A percentile compares a stretch with the other conserved stretches of the same genome.
Conservation (phyloP, 2,113 vertebrate species). For the Labrus mixtus region DNA sequence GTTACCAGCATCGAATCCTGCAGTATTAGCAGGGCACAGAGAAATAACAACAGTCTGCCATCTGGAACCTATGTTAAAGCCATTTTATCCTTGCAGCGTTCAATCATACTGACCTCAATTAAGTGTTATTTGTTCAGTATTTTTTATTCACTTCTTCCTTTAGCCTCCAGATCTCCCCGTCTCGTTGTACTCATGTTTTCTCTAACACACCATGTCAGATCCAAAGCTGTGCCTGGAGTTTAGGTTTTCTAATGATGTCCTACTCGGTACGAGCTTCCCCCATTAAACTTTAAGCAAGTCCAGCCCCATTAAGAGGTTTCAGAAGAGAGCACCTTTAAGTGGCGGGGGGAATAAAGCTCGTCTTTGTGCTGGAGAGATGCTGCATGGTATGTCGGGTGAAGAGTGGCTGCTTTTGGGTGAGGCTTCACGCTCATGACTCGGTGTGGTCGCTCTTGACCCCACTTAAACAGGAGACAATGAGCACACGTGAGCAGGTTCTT, state of each 20-base stretch:
- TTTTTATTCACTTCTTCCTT: constrained; percentile 69
- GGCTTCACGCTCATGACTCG: constrained; percentile 60
- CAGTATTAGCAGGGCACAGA: constrained; percentile 81
- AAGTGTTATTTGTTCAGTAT: constrained; percentile 82
- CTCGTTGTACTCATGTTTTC: constrained; percentile 21
- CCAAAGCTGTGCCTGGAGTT: constrained; percentile 28
- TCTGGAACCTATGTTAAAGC: constrained; percentile 82
- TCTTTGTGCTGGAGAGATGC: constrained; percentile 71
- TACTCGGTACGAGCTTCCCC: constrained; percentile 37
- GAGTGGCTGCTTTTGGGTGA: constrained; percentile 63
- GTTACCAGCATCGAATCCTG: constrained; percentile 86
- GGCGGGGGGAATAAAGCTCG: constrained; percentile 64
- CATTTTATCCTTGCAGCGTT: constrained; percentile 67
- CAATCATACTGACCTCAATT: constrained; percentile 82
- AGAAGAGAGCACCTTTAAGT: constrained; percentile 67
- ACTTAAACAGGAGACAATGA: constrained; percentile 78
- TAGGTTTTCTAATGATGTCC: constrained; percentile 31
- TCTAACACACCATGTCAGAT: constrained; percentile 42
- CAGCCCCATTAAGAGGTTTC: constrained; percentile 67
- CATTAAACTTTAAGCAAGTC: constrained; percentile 68
- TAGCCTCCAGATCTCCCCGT: constrained; percentile 51
- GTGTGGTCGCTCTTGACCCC: constrained; percentile 76
- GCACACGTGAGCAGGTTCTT: constrained; percentile 66
- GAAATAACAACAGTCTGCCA: constrained; percentile 90
- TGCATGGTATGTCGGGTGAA: constrained; percentile 63